phyloP scores from a whole-genome alignment of 2,113 vertebrate species.

The Tichodroma muraria region DNA sequence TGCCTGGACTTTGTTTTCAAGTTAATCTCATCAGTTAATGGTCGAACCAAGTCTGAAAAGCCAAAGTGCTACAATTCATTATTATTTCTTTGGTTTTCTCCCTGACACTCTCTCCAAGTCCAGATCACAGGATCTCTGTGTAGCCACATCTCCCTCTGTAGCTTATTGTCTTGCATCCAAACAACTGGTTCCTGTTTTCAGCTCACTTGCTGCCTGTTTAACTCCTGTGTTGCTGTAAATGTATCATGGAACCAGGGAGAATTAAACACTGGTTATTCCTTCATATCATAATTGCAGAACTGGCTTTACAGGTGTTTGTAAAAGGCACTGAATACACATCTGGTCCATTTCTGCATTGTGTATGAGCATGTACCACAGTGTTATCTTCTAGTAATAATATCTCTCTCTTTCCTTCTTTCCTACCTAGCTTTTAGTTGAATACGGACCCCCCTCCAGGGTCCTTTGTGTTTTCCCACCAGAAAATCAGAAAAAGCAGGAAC shows the following conservation, averaged over 20 bases:
- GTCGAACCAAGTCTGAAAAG: neutral
- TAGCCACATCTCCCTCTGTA: neutral
- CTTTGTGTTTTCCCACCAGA: neutral
- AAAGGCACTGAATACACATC: neutral
- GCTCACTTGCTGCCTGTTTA: neutral
- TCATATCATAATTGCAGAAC: neutral
- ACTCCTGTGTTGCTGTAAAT: neutral
- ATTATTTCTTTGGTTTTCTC: neutral
- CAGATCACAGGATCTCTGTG: neutral
- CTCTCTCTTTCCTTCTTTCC: neutral
- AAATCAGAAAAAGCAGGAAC: neutral
- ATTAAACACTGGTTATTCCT: neutral
- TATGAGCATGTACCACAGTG: fast-evolving
- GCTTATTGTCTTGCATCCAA: neutral
- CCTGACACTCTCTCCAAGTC: neutral
- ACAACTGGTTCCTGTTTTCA: neutral
- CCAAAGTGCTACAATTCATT: neutral
- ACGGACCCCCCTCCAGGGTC: neutral
- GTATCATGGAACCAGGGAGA: neutral
- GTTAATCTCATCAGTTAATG: neutral
- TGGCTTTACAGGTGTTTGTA: neutral
- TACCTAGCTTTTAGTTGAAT: neutral
- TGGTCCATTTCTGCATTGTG: neutral
- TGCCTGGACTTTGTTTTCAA: neutral
- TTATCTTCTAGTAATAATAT: neutral